These are phyloP conservation scores for Xyrauchen texanus DNA, from an alignment of 2,113 vertebrate species.

Conservation along the genomic window DNA sequence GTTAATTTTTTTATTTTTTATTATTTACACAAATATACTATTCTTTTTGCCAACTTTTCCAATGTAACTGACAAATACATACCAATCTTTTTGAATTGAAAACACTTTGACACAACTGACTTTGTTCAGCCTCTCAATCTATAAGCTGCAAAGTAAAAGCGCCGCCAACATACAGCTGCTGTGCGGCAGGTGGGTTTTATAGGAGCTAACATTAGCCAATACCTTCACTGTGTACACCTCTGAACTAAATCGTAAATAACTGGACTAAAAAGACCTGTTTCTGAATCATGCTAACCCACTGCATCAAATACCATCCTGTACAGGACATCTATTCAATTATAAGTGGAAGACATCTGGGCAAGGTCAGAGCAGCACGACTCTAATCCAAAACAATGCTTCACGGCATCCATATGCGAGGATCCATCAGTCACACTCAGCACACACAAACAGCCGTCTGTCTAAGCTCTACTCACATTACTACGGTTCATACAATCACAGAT, in stretches of 20 bases:
- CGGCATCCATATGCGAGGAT: constrained; percentile 2
- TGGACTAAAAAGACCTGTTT: constrained; percentile 24
- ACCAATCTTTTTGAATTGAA: background rate
- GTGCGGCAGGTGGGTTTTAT: constrained; percentile 69
- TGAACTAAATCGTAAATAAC: constrained; percentile 56
- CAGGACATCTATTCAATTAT: constrained; percentile 8
- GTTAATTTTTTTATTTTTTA: no score
- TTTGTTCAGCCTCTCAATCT: background rate
- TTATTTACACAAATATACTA: no score
- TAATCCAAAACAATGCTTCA: constrained; percentile 34
- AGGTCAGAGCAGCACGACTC: constrained; percentile 12
- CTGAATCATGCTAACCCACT: background rate
- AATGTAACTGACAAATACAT: background rate
- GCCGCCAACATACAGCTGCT: background rate
- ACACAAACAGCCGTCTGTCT: background rate
- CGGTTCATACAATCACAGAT: background rate
- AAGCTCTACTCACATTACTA: background rate
- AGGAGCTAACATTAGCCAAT: constrained; percentile 66
- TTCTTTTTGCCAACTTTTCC: no score
- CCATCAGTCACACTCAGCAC: constrained; percentile 27
- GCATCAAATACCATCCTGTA: background rate
- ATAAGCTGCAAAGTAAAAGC: background rate
- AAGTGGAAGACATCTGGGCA: background rate
- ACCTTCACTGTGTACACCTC: constrained; percentile 50
- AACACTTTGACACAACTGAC: background rate